These are phyloP conservation scores for Coelopa frigida DNA, from an alignment of 1,140 invertebrate species.

Conservation along the genomic window DNA sequence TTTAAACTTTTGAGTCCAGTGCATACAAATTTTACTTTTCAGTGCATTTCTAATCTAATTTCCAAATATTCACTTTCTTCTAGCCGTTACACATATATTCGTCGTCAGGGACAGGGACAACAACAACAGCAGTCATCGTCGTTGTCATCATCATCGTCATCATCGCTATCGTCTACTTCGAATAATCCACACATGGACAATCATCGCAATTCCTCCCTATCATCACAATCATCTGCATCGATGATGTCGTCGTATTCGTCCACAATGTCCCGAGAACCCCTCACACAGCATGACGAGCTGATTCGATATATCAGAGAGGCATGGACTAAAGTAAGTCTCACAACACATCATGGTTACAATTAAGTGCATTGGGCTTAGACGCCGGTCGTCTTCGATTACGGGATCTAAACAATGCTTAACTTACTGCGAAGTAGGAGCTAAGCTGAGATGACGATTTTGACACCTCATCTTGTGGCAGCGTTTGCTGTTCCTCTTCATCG, in stretches of 20 bases:
- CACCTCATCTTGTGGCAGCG: too few species aligned
- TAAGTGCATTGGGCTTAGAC: too few species aligned
- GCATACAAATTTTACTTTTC: not conserved
- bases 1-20: not conserved
- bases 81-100: conserved; percentile 36
- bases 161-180: conserved; percentile 25
- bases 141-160: conserved; percentile 20
- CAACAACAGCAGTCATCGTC: conserved; percentile 26
- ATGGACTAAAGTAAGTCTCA: conserved; percentile 37
- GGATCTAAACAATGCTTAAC: too few species aligned
- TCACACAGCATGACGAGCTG: conserved; percentile 41
- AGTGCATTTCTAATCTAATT: not conserved
- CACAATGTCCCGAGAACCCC: conserved; percentile 16
- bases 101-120: conserved; percentile 27
- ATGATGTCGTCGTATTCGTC: conserved; percentile 9
- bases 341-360: too few species aligned
- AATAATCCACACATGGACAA: conserved; percentile 19
- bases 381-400: too few species aligned
- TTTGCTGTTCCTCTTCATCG: too few species aligned
- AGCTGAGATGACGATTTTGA: too few species aligned
- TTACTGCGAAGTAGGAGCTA: too few species aligned
- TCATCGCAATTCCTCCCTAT: conserved; percentile 14
- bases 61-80: conserved; percentile 1
- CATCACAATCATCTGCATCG: conserved; percentile 16
- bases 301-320: conserved; percentile 40